Conservation (phyloP, 1,140 invertebrate genomes). For the Solen grandis region DNA sequence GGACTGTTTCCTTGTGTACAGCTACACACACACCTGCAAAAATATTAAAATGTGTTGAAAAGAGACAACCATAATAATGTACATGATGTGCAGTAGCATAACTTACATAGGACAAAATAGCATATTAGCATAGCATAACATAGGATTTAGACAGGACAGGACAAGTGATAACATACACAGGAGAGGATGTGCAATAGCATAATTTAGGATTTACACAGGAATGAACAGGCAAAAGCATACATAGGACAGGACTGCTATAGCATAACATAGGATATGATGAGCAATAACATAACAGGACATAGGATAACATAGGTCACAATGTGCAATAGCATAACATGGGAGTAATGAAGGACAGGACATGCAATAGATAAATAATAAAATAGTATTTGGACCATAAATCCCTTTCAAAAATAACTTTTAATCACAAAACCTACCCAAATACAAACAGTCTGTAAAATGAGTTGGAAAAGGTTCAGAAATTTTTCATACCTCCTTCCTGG, state of each 20-base stretch:
- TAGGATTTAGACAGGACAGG: neutral
- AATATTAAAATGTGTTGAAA: neutral
- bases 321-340: too few species aligned
- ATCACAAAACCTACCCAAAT: neutral
- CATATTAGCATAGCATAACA: neutral
- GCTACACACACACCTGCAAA: constrained; percentile 58
- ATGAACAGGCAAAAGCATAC: too few species aligned
- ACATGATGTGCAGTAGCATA: too few species aligned
- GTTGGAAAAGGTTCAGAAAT: too few species aligned
- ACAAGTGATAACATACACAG: neutral
- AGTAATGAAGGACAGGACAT: too few species aligned
- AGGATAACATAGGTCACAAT: too few species aligned
- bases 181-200: neutral
- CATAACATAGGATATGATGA: too few species aligned
- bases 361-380: too few species aligned
- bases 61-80: neutral
- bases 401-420: neutral
- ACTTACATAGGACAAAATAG: neutral
- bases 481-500: constrained; percentile 26
- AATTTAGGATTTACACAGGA: neutral
- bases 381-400: neutral
- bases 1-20: constrained; percentile 51
- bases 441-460: neutral
- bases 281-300: too few species aligned
- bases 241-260: too few species aligned